Conservation (phyloP, 2,888 invertebrate species). For the Agonopterix subpropinquella region DNA sequence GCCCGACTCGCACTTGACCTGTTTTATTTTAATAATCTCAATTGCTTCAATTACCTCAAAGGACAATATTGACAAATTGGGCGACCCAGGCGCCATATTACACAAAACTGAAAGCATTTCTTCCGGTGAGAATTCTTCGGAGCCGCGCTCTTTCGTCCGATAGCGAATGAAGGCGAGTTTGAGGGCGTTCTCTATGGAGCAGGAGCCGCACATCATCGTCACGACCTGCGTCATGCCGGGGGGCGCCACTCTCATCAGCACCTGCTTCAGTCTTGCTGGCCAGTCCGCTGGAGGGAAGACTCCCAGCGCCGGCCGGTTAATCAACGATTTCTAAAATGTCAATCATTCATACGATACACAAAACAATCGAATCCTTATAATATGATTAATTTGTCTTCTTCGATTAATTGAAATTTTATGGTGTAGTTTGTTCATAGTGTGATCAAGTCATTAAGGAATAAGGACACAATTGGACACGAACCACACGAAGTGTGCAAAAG, state of each 20-base stretch:
- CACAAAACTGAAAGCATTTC: slow-evolving; percentile 89
- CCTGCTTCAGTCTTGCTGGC: slow-evolving; percentile 83
- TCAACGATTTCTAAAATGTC: slow-evolving; percentile 79
- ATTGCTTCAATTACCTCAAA: slow-evolving; percentile 74
- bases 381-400: too few relatives aligned
- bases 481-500: too few relatives aligned
- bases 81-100: slow-evolving; percentile 91
- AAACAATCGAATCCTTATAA: neutral
- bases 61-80: slow-evolving; percentile 87
- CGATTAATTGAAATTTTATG: too few relatives aligned
- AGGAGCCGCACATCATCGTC: slow-evolving; percentile 99
- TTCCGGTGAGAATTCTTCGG: slow-evolving; percentile 80
- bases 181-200: slow-evolving; percentile 97
- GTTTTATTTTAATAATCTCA: neutral
- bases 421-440: too few relatives aligned
- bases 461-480: too few relatives aligned
- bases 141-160: slow-evolving; percentile 82
- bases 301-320: slow-evolving; percentile 97
- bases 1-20: too few relatives aligned
- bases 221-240: slow-evolving; percentile 84
- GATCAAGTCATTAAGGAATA: too few relatives aligned
- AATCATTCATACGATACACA: too few relatives aligned
- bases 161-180: slow-evolving; percentile 96
- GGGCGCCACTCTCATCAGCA: slow-evolving; percentile 88
- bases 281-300: slow-evolving; percentile 94